Conservation (phyloP, 2,888 invertebrate species). For the Agrotis exclamationis region DNA sequence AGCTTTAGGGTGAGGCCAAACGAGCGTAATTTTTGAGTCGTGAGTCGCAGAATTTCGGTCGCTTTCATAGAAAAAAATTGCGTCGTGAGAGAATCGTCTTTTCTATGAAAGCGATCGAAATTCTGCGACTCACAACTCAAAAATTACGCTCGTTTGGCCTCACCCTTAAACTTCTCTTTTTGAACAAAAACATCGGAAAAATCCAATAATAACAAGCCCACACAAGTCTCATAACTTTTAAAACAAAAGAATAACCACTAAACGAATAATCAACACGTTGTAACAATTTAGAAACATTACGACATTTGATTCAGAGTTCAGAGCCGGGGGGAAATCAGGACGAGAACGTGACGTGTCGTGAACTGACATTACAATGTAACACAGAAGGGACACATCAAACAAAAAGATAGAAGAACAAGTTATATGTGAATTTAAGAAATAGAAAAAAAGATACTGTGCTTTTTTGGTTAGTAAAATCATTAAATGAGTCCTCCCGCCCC, state of each 20-base stretch:
- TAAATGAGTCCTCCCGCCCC: too few relatives aligned
- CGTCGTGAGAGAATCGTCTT: too few relatives aligned
- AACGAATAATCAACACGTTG: conserved; percentile 60
- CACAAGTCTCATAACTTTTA: background rate
- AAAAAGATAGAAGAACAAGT: background rate
- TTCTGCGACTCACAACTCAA: too few relatives aligned
- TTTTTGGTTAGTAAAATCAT: too few relatives aligned
- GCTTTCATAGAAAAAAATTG: too few relatives aligned
- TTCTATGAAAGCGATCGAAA: too few relatives aligned
- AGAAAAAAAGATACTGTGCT: too few relatives aligned
- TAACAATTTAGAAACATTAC: conserved; percentile 55
- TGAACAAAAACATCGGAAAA: background rate
- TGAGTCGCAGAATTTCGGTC: too few relatives aligned
- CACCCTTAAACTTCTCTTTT: background rate
- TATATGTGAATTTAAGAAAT: too few relatives aligned
- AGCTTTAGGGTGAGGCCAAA: too few relatives aligned
- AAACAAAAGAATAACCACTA: conserved; percentile 52
- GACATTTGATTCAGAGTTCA: conserved; percentile 66
- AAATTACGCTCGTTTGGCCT: too few relatives aligned
- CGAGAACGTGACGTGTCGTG: conserved; percentile 52
- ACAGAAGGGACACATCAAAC: conserved; percentile 29
- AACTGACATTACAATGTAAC: background rate
- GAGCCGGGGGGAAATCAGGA: conserved; percentile 65
- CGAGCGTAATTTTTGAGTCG: too few relatives aligned
- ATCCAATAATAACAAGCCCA: background rate